These are phyloP conservation scores for Hydrocynus forskahlii DNA, from an alignment of 2,797 vertebrate species.

Conservation along the genomic window DNA sequence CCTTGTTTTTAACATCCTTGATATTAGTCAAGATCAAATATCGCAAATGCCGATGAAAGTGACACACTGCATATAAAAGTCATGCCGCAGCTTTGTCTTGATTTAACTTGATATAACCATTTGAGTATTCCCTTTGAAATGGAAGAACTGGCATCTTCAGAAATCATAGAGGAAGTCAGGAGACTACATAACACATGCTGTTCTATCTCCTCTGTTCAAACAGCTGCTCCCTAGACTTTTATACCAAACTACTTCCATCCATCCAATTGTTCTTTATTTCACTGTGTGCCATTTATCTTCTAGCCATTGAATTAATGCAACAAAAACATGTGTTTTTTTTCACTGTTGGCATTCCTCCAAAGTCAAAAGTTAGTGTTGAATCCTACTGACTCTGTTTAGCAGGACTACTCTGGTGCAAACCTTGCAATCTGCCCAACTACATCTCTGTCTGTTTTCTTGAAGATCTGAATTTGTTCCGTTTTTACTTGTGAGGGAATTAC, in stretches of 20 bases:
- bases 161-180: slow-evolving; percentile 79
- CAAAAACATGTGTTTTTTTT: slow-evolving; percentile 51
- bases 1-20: slow-evolving; percentile 59
- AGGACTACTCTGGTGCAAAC: slow-evolving; percentile 6
- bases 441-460: slow-evolving; percentile 26
- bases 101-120: slow-evolving; percentile 79
- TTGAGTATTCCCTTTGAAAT: slow-evolving; percentile 83
- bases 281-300: slow-evolving; percentile 61
- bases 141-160: slow-evolving; percentile 75
- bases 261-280: slow-evolving; percentile 63
- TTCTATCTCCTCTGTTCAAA: slow-evolving; percentile 73
- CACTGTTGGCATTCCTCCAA: slow-evolving; percentile 43
- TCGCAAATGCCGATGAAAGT: slow-evolving; percentile 67
- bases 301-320: slow-evolving; percentile 46
- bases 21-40: slow-evolving; percentile 74
- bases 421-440: slow-evolving; percentile 18
- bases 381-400: slow-evolving; percentile 11
- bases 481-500: slow-evolving; percentile 49
- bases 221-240: slow-evolving; percentile 66
- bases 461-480: slow-evolving; percentile 51
- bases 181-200: slow-evolving; percentile 72
- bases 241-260: slow-evolving; percentile 65
- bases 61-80: slow-evolving; percentile 73
- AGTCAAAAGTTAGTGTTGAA: slow-evolving; percentile 30
- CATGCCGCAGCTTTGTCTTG: slow-evolving; percentile 78